Percentiles rank a stretch among this genome's conserved stretches.
Conservation (phyloP, 2,888 invertebrate genomes). For the Phymatocera aterrima region DNA sequence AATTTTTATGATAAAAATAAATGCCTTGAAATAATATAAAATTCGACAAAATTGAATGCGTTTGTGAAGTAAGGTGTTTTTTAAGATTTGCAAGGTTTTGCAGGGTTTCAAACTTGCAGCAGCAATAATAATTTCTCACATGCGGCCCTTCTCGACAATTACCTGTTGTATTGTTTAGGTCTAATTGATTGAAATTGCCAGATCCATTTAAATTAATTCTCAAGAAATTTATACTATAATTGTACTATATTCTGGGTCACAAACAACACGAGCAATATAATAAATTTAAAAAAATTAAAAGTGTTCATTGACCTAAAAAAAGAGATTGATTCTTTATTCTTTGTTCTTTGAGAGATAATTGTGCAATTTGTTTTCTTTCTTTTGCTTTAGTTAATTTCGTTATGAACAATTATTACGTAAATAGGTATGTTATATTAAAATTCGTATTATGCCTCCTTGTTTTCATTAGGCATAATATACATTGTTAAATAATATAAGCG, state of each 20-base stretch:
- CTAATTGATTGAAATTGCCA: conserved; percentile 10
- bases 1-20: not conserved
- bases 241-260: conserved; percentile 19
- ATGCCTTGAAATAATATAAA: not conserved
- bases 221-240: not conserved
- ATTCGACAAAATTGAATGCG: not conserved
- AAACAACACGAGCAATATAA: not conserved
- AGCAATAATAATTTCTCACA: not conserved
- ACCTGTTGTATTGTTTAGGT: conserved; percentile 20
- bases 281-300: not conserved
- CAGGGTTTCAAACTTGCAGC: too few species aligned
- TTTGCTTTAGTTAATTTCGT: conserved; percentile 3
- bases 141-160: conserved; percentile 29
- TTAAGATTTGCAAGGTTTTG: not conserved
- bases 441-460: conserved; percentile 11
- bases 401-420: conserved; percentile 7
- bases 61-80: not conserved
- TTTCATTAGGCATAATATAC: conserved; percentile 17
- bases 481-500: conserved; percentile 8
- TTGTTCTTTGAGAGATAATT: conserved; percentile 14
- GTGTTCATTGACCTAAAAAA: not conserved
- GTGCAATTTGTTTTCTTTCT: conserved; percentile 21
- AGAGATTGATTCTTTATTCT: conserved; percentile 1
- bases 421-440: conserved; percentile 9
- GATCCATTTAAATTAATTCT: not conserved